Base-by-base conservation (phyloP, 2,888 invertebrate species). In the Macropis europaea region DNA sequence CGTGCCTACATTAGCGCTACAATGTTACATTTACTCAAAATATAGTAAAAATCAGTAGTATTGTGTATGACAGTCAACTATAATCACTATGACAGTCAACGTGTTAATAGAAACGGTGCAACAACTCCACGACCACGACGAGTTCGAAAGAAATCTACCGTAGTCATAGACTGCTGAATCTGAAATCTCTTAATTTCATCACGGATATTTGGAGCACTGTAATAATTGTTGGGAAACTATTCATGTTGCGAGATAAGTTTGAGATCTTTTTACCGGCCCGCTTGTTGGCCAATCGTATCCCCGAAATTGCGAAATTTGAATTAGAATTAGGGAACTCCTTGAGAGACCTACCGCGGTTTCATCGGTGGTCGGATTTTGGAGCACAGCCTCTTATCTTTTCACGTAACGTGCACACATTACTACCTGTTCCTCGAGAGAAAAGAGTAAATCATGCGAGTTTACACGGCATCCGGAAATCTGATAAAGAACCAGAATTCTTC, bases 291-390 rank as follows among this genome's bases (percentile, higher is more conserved):
- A 7, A 9, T 13, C 56, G 7, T 48, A 22, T 2, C 15, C 36
- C n/a, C 17, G 24, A 11, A 40, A 62, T 78, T 78, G 34, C 17
- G 76, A 79, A 75, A 79, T 40, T 56, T 24, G 61, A 70, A 50
- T 71, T 71, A 71, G 52, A 26, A 42, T 57, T 54, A 54, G 52
- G 45, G 59, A 28, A 28, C 40, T 57, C 61, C 56, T 48, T 43
- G 53, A 36, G 47, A 34, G 5, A 43, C 17, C 9, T 17, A 34
- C 15, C 19, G 11, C 28, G 28, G 13, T 34, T 32, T 19, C 60
- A 15, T 19, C 9, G 2, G 26, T 15, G 6, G 2, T 3, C 22
- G n/a, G 52, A 59, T 69, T 47, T 42, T 38, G 9, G 26, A 34
- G 9, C 36, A 13, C 13, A n/a, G 3, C 5, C 26, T 47, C 11